Conservation (phyloP, 2,888 invertebrate genomes). For the Conus canariensis region DNA sequence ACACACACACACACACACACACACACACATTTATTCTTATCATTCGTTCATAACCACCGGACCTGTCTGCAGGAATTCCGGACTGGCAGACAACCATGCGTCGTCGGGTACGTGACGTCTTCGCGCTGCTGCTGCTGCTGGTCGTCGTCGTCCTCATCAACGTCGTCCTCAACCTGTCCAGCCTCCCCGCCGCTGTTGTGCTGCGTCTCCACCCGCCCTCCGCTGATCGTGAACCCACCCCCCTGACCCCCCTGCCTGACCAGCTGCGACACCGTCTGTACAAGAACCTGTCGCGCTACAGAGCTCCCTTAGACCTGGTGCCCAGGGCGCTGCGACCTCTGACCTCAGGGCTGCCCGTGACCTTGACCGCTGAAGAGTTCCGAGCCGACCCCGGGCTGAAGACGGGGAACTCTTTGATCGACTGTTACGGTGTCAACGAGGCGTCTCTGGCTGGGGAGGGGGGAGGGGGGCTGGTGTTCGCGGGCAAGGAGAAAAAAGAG, state of each 20-base stretch:
- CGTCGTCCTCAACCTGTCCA: background rate
- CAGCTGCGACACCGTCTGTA: background rate
- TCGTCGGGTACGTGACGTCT: too few relatives aligned
- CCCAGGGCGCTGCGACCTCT: background rate
- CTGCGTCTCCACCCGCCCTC: too few relatives aligned
- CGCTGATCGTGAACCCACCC: too few relatives aligned
- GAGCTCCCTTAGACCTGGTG: conserved; percentile 23
- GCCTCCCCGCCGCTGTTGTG: too few relatives aligned
- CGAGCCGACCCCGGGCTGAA: background rate
- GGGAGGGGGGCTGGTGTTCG: conserved; percentile 60
- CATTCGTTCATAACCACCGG: too few relatives aligned
- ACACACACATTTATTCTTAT: too few relatives aligned
- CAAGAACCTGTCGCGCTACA: background rate
- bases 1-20: too few relatives aligned
- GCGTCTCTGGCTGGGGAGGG: conserved; percentile 55
- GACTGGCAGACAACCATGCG: too few relatives aligned
- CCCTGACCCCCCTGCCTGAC: too few relatives aligned
- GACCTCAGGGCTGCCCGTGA: conserved; percentile 26
- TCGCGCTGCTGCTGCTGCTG: background rate
- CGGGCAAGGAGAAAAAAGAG: conserved; percentile 52
- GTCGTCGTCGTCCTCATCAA: background rate
- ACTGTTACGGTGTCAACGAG: conserved; percentile 43
- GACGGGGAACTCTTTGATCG: conserved; percentile 49
- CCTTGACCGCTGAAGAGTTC: conserved; percentile 37
- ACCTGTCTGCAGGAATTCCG: too few relatives aligned